Base-by-base conservation (phyloP, 2,888 invertebrate species). In the Lymantria dispar region DNA sequence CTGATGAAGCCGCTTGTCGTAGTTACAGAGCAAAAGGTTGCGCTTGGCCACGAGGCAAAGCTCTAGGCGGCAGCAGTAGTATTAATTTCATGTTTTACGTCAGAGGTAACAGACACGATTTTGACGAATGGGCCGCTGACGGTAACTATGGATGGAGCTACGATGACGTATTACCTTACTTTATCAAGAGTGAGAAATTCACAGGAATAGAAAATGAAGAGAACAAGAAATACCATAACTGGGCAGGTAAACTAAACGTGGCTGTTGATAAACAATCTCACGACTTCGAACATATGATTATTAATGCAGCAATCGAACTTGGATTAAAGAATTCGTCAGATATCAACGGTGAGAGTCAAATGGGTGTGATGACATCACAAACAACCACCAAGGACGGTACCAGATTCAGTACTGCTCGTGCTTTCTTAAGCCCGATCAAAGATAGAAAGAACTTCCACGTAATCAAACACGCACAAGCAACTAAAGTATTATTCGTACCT, bases 341-440 rank as follows among this genome's bases (percentile, higher is more conserved):
- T 62, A 94, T 95, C 68, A 94, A 94, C 68, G 94, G 94, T 0
- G 92, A 89, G 37, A 87, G 82, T 43, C 95, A 95, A 83, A 93
- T 94, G 0, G 96, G 95, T 2, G 94, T 95, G 68, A 93, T 93
- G 8, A 83, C 92, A 45, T 92, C 95, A 0, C 94, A 94, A 56
- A 95, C 94, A 2, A 95, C 95, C 0, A 80, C 95, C 38, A 83
- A 93, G 33, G 90, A 95, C 46, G 96, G 97, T 0, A 87, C 93
- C 0, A 91, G 97, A 52, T 94, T 94, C 74, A 96, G 95, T 74
- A 93, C 96, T 0, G 95, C 94, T 7, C 95, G 94, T 74, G 95
- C 95, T 0, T 95, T 94, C 71, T 80, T 97, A 9, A 85, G 94
- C 47, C 92, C 95, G 0, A 92, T 91, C 0, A 85, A 82, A 48